Evolutionary conservation across 92 coral and sea anemone species (phyloP).

Genomic region (Palythoa grandis): DNA sequence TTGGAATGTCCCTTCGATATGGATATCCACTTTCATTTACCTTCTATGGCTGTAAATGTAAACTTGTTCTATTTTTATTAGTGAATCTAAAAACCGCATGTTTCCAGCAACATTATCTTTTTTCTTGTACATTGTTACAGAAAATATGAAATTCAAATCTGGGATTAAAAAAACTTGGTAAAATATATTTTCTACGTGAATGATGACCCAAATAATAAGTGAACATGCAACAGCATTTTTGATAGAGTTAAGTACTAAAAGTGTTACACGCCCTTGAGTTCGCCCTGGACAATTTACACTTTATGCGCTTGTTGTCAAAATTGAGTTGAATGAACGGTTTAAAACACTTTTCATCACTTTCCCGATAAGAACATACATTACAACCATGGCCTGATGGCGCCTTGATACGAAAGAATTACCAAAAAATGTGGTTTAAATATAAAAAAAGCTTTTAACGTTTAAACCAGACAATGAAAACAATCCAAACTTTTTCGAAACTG

Average conservation of each 20-base stretch:
- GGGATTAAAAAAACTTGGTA: background rate
- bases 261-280: background rate
- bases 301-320: background rate
- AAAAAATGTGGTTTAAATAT: background rate
- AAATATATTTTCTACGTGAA: too few species aligned
- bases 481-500: background rate
- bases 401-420: background rate
- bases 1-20: background rate
- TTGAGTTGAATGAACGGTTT: background rate
- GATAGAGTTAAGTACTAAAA: background rate
- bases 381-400: slow-evolving; percentile 6
- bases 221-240: too few species aligned
- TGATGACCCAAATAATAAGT: too few species aligned
- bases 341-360: background rate
- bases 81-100: background rate
- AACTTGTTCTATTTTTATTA: background rate
- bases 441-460: background rate
- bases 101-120: background rate
- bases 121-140: background rate
- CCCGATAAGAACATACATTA: background rate
- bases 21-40: background rate
- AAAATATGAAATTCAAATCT: background rate
- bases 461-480: background rate
- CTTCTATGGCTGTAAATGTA: slow-evolving; percentile 2
- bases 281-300: background rate